phyloP scores from a whole-genome alignment of 2,113 vertebrate species.

The Urocynchramus pylzowi region DNA sequence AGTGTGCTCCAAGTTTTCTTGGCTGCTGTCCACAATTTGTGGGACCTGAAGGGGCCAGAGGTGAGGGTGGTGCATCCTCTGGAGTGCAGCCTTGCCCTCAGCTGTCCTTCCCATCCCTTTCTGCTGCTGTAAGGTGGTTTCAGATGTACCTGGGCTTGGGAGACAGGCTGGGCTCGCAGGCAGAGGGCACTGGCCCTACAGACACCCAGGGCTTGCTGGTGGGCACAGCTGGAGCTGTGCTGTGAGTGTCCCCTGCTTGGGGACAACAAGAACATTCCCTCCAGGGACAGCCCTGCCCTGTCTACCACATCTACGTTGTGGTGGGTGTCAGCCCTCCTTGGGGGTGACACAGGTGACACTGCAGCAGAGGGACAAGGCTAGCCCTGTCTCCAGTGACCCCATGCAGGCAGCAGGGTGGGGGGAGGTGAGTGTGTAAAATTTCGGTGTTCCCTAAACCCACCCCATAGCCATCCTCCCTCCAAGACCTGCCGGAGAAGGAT shows the following conservation, averaged over 20 bases:
- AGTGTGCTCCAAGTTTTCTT: neutral
- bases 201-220: neutral
- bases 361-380: neutral
- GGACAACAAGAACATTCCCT: neutral
- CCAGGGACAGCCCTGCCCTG: neutral
- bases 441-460: neutral
- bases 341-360: neutral
- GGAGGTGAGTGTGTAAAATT: neutral
- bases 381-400: neutral
- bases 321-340: accelerated
- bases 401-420: accelerated
- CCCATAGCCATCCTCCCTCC: neutral
- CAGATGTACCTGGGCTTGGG: neutral
- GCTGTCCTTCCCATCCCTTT: neutral
- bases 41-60: neutral
- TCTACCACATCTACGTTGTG: accelerated
- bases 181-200: accelerated
- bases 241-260: neutral
- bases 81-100: neutral
- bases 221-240: neutral
- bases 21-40: neutral
- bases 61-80: neutral
- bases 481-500: neutral
- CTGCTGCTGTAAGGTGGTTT: neutral
- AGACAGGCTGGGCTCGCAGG: neutral